Base-by-base conservation (phyloP, 2,797 vertebrate species). In the Lindbergichthys nudifrons region DNA sequence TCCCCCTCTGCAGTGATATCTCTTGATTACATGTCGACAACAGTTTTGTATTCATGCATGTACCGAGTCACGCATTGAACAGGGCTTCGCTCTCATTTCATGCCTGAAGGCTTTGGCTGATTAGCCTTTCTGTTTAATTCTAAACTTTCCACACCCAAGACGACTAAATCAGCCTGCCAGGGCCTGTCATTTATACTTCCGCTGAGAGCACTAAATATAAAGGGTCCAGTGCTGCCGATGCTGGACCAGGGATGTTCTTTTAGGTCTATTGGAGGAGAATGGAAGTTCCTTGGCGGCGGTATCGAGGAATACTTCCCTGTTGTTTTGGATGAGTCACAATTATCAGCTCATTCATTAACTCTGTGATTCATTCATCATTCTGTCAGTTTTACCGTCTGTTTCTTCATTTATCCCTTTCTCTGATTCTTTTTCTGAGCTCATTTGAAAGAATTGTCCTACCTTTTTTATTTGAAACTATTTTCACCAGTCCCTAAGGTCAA, bases 101-200 rank as follows among this genome's bases (percentile, higher is more conserved):
- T 82, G 77, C 75, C 81, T 61, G 62, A 78, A 64, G 79, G 80
- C 76, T 57, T 82, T 23, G 77, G 53, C 70, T 89, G 87, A 88
- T 90, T 89, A 85, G 73, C 75, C 76, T 83, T 75, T 85, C 71
- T 77, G 66, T 87, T 89, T 84, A 69, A 86, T 73, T 82, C 75
- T 61, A 69, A 87, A 88, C 65, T 75, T 76, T 80, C 54, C 70
- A 68, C 65, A 88, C 80, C 82, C 70, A 66, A 78, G 43, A 84
- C 80, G 81, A 79, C 77, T 70, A 79, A 77, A 84, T 87, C 81
- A 65, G 68, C 73, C 73, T 10, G 60, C 65, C 63, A 70, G 56
- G 58, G 58, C n/a, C 16, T 65, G 62, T 84, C 86, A 82, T 88
- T 88, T 88, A 77, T 81, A 87, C 81, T 77, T 77, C 69, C 14